These are phyloP conservation scores for Drosophila melanosoma DNA, from an alignment of 2,888 invertebrate genomes.

Conservation along the genomic window DNA sequence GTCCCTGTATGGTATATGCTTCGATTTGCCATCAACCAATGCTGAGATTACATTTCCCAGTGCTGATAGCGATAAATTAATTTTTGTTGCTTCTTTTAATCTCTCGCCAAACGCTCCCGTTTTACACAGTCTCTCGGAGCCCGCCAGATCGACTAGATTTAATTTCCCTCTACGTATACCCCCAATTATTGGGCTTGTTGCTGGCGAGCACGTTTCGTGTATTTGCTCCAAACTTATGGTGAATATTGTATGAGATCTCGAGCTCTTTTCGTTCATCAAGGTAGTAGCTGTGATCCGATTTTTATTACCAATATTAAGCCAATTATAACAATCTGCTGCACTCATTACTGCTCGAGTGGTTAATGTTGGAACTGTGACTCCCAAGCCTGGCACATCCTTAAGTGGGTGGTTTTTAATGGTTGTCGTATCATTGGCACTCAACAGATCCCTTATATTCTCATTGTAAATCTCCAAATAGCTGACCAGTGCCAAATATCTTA, in stretches of 20 bases:
- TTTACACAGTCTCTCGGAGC: slow-evolving; percentile 94
- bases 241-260: slow-evolving; percentile 95
- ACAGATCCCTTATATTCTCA: slow-evolving; percentile 95
- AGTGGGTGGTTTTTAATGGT: slow-evolving; percentile 82
- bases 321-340: slow-evolving; percentile 90
- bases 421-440: slow-evolving; percentile 88
- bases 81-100: slow-evolving; percentile 95
- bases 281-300: slow-evolving; percentile 94
- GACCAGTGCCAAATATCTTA: slow-evolving; percentile 87
- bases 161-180: slow-evolving; percentile 86
- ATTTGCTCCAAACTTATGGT: slow-evolving; percentile 94
- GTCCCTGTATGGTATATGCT: slow-evolving; percentile 93
- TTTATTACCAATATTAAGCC: slow-evolving; percentile 91
- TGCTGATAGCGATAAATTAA: slow-evolving; percentile 94
- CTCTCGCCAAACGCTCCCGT: slow-evolving; percentile 94
- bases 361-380: slow-evolving; percentile 87
- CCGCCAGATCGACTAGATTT: slow-evolving; percentile 95
- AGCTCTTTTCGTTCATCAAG: slow-evolving; percentile 94
- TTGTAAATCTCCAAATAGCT: slow-evolving; percentile 96
- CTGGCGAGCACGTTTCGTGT: slow-evolving; percentile 77
- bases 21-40: slow-evolving; percentile 92
- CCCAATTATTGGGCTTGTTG: slow-evolving; percentile 38
- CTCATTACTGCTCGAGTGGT: slow-evolving; percentile 92
- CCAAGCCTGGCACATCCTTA: slow-evolving; percentile 86
- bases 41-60: slow-evolving; percentile 95